Base-by-base conservation (phyloP, 2,888 invertebrate genomes). In the Drosophila silvestris region DNA sequence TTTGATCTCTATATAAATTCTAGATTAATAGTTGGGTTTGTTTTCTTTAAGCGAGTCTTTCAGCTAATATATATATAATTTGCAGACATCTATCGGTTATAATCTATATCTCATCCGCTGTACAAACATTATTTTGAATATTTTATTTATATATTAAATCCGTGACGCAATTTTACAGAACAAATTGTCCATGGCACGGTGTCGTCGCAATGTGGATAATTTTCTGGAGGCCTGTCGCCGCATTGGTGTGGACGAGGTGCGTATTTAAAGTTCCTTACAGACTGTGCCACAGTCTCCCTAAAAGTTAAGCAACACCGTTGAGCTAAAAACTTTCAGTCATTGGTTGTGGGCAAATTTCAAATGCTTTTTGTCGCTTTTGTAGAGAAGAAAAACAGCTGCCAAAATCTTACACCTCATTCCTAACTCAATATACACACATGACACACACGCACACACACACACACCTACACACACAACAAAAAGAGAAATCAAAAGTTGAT, bases 241-340 rank as follows among this genome's bases (percentile, higher is more conserved):
- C 94, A 97, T 98, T 90, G 99, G 99, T 81, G 97, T 99, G 19
- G 97, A 98, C 94, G 98, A 98, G 96, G 98, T 98, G 94, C 95
- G 96, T 88, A 71, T 32, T 22, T 10, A 1, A 26, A n/a, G 58
- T 22, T 39, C 94, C 59, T 70, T 26, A 14, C 22, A 26, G 37
- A 19, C 19, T 19, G 50, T 67, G 16, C 47, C 47, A 53, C 50
- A 61, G 58, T 74, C 56, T n/a, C 57, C 22, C 26, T 33, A 16
- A 54, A 67, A 79, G 65, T 65, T 72, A 54, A 33, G 9, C 41
- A 52, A 44, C 50, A 63, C 59, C 51, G 51, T 32, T 50, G 14
- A 57, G 59, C 33, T 44, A 9, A 54, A 61, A 59, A 26, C 28
- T 57, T 53, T 51, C 51, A 19, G 61, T 66, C n/a, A 66, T 61